Evolutionary conservation across 2,797 vertebrate species (phyloP).

Genomic region (Telmatherina bonti): DNA sequence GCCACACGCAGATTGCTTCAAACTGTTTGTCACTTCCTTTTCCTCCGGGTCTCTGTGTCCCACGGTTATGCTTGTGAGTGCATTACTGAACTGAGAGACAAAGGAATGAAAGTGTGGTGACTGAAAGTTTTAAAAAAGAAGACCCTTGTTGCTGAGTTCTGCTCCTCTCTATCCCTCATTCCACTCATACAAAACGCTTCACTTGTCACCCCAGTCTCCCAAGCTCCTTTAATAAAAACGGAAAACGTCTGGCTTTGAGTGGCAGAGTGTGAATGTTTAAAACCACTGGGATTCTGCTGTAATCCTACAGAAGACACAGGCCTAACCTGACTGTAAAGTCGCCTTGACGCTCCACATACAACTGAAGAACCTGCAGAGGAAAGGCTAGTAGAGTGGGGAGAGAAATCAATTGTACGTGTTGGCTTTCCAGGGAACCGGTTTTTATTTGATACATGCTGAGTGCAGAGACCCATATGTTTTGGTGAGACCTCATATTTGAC

Average conservation of each 20-base stretch:
- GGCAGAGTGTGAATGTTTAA: constrained; percentile 85
- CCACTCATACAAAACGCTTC: constrained; percentile 75
- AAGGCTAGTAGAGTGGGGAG: constrained; percentile 58
- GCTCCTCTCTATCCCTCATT: constrained; percentile 67
- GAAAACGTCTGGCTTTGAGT: constrained; percentile 79
- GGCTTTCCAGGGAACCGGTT: constrained; percentile 62
- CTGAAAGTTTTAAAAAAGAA: constrained; percentile 73
- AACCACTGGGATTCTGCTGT: constrained; percentile 76
- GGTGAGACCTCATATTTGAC: constrained; percentile 66
- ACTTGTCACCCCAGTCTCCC: constrained; percentile 78
- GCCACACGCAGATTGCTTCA: constrained; percentile 43
- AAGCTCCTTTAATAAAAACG: constrained; percentile 81
- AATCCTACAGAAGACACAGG: constrained; percentile 76
- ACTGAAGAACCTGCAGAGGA: constrained; percentile 61
- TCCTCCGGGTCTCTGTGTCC: constrained; percentile 53
- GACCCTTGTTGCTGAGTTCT: constrained; percentile 60
- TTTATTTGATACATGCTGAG: constrained; percentile 55
- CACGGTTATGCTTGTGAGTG: constrained; percentile 59
- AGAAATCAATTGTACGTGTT: constrained; percentile 51
- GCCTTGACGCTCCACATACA: constrained; percentile 59
- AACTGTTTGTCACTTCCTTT: constrained; percentile 48
- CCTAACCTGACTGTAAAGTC: constrained; percentile 74
- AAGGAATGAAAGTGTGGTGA: constrained; percentile 63
- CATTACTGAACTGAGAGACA: constrained; percentile 66
- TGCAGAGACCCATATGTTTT: constrained; percentile 62